phyloP scores from a whole-genome alignment of 2,797 vertebrate genomes.

The Limnodromus scolopaceus region DNA sequence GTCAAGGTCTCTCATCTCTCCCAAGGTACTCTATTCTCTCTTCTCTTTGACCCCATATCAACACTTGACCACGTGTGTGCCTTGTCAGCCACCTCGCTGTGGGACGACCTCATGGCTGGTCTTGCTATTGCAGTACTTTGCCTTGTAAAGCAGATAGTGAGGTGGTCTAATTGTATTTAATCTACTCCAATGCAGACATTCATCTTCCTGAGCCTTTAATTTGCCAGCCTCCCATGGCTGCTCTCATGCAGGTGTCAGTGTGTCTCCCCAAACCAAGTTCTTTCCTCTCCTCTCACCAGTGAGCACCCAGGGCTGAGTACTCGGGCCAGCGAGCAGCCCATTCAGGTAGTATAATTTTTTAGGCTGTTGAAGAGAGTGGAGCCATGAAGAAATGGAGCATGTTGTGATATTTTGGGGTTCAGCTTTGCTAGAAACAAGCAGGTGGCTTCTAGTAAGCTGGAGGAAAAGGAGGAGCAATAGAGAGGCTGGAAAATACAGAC shows the following conservation, averaged over 20 bases:
- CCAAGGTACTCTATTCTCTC: neutral
- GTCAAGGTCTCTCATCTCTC: slow-evolving; percentile 1
- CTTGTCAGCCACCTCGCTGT: neutral
- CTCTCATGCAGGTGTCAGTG: neutral
- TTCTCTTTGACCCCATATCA: neutral
- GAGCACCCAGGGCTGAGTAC: neutral
- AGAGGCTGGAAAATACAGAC: neutral
- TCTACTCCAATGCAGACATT: neutral
- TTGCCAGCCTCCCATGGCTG: neutral
- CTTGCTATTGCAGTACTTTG: neutral
- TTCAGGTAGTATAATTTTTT: neutral
- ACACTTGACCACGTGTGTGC: fast-evolving
- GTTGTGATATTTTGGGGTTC: neutral
- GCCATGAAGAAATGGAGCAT: neutral
- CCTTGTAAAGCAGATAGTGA: neutral
- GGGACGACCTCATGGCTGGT: neutral
- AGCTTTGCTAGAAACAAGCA: slow-evolving; percentile 10
- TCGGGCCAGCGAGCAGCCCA: neutral
- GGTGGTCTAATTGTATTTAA: neutral
- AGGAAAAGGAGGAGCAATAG: neutral
- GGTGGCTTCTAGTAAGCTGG: neutral
- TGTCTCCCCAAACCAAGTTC: neutral
- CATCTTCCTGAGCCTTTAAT: neutral
- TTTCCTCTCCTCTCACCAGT: neutral
- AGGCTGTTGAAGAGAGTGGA: neutral